Evolutionary conservation across 2,113 vertebrate genomes (phyloP), one percentile per base, ranked within the genome.

Genomic region (Meleagris gallopavo): DNA sequence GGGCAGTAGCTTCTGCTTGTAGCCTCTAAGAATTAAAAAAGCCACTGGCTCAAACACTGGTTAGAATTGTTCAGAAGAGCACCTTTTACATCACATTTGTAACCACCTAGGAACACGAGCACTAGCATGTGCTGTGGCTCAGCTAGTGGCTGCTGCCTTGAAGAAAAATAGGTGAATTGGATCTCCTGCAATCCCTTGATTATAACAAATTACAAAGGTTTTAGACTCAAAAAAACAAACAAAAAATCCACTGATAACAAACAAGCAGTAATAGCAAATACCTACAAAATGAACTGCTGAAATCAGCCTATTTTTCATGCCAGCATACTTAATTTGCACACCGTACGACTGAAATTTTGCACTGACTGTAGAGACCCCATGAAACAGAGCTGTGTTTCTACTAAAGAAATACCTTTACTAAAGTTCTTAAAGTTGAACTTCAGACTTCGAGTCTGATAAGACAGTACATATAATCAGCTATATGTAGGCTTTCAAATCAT

Each of bases 1-100:
- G 71, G 75, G 84, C 58, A 79, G 58, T 34, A 45, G 62, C 82
- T 91, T 85, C 65, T 86, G 77, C 38, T 90, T 76, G 40, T 58
- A 66, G 69, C 24, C 40, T 89, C 50, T 40, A 2, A 48, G 48
- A 94, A 83, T 87, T 82, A 93, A 67, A 89, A 57, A 94, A 85
- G 54, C 34, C 48, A 36, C 62, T 57, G 65, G 13, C 46, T 79
- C 76, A 55, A 89, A 25, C 83, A 86, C 66, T 75, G 81, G 79
- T 91, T 57, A 76, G 41, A 82, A 82, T 48, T 60, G 62, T 74
- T 90, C 84, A 45, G 75, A 87, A 40, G 27, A 72, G 67, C 38
- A n/a, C 74, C 55, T 64, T 77, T 67, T 78, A 90, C 65, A 38
- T 88, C 41, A 13, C 41, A 72, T 75, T 70, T 76, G 57, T 48